These are phyloP conservation scores for Elgaria multicarinata DNA, from an alignment of 2,113 vertebrate genomes.

Conservation along the genomic window DNA sequence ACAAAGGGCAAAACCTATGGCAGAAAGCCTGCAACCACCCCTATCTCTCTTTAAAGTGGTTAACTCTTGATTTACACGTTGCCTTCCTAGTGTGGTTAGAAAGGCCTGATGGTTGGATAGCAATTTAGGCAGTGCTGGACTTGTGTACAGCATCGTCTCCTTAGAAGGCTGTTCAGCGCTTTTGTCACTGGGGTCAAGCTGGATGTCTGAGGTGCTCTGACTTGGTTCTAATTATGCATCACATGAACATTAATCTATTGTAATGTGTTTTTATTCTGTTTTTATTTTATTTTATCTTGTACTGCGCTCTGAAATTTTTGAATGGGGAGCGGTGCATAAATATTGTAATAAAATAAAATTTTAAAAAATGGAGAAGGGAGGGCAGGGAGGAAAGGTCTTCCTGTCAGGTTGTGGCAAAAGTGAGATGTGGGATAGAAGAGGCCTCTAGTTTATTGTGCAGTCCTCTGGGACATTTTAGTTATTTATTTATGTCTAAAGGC, in stretches of 20 bases:
- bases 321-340: too few relatives aligned
- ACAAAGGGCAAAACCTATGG: slow-evolving; percentile 81
- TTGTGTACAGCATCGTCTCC: slow-evolving; percentile 28
- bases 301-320: too few relatives aligned
- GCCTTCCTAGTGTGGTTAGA: background rate
- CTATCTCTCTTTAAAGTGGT: slow-evolving; percentile 58
- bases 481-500: background rate
- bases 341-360: too few relatives aligned
- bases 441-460: background rate
- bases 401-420: background rate
- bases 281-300: too few relatives aligned
- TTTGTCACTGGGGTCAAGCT: background rate
- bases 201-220: background rate
- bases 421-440: background rate
- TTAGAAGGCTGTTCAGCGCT: background rate
- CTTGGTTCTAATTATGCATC: background rate
- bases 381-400: background rate
- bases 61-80: slow-evolving; percentile 70
- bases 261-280: too few relatives aligned
- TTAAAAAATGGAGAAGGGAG: background rate
- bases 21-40: slow-evolving; percentile 74
- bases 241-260: background rate
- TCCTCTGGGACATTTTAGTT: background rate
- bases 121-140: slow-evolving; percentile 17
- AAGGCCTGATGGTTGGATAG: background rate